Percentiles rank a stretch among this genome's conserved stretches.
These are phyloP conservation scores for Cladopsammia gracilis DNA, from an alignment of 64 coral and sea anemone species.

Conservation along the genomic window DNA sequence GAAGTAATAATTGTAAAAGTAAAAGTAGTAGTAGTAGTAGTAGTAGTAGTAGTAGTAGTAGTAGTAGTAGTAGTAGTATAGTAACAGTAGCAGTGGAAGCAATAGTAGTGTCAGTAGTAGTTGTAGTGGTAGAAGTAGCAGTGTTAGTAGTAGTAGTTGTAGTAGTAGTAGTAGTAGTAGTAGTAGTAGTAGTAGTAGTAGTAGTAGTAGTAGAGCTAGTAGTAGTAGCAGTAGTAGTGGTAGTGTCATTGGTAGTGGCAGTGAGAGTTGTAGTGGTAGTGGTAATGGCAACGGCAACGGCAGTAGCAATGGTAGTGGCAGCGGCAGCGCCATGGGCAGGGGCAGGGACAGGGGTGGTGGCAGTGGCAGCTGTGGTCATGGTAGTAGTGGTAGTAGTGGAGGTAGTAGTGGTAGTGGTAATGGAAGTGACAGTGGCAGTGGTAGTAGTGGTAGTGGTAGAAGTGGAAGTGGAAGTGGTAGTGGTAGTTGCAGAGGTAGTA, in stretches of 20 bases:
- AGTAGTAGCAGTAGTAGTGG: neutral
- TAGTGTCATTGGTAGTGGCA: neutral
- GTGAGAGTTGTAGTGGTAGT: neutral
- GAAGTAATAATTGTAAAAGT: too few species aligned
- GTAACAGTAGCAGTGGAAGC: too few species aligned
- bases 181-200: neutral
- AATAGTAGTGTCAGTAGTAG: neutral
- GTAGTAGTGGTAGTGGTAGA: neutral
- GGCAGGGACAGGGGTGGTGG: too few species aligned
- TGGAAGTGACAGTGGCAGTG: neutral
- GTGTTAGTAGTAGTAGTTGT: neutral
- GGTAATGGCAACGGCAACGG: neutral
- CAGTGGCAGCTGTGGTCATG: too few species aligned
- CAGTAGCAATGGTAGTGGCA: neutral
- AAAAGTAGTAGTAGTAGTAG: neutral
- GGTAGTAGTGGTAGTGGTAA: neutral
- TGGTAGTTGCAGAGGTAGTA: neutral
- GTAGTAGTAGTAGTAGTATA: neutral
- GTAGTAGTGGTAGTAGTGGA: neutral
- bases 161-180: neutral
- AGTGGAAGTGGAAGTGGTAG: neutral
- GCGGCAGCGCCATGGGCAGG: too few species aligned
- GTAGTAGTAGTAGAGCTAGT: neutral
- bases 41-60: neutral
- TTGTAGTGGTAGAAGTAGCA: neutral